Evolutionary conservation across 1,140 invertebrate genomes (phyloP).

Genomic region (Delia radicum): DNA sequence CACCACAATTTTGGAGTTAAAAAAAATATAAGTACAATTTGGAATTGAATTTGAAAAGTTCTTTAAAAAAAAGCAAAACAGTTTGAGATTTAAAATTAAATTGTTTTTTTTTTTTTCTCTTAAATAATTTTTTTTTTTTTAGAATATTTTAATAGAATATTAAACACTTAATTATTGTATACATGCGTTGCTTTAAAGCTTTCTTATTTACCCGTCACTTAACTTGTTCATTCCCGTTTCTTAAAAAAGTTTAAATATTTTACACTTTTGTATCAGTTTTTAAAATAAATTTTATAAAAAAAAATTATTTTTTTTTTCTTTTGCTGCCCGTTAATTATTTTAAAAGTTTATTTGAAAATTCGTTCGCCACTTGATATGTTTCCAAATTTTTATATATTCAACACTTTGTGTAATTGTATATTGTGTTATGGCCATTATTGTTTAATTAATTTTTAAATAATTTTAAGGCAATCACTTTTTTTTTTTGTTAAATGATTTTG

Average conservation of each 20-base stretch:
- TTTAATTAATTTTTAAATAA: too few relatives aligned
- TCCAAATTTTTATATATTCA: constrained; percentile 55
- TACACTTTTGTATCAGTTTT: background rate
- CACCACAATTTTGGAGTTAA: background rate
- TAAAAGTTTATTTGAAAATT: background rate
- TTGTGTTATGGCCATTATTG: constrained; percentile 28
- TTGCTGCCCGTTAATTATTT: background rate
- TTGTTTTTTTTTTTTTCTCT: background rate
- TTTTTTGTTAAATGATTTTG: constrained; percentile 13
- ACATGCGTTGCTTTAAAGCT: background rate
- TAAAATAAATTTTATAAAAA: background rate
- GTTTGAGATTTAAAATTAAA: background rate
- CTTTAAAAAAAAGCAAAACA: background rate
- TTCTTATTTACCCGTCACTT: too few relatives aligned
- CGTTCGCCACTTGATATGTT: constrained; percentile 55
- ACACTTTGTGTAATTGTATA: constrained; percentile 32
- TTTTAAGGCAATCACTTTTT: constrained; percentile 33
- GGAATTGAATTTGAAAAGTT: background rate
- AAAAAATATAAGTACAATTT: background rate
- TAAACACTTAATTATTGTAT: background rate
- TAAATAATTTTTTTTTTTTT: background rate
- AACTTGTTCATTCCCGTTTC: too few relatives aligned
- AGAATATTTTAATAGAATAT: background rate
- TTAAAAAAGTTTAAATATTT: background rate
- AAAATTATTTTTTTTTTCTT: background rate